A percentile compares a stretch with the other conserved stretches of the same genome.
phyloP scores from a whole-genome alignment of 2,888 invertebrate genomes.

The Drosophila kambysellisi region DNA sequence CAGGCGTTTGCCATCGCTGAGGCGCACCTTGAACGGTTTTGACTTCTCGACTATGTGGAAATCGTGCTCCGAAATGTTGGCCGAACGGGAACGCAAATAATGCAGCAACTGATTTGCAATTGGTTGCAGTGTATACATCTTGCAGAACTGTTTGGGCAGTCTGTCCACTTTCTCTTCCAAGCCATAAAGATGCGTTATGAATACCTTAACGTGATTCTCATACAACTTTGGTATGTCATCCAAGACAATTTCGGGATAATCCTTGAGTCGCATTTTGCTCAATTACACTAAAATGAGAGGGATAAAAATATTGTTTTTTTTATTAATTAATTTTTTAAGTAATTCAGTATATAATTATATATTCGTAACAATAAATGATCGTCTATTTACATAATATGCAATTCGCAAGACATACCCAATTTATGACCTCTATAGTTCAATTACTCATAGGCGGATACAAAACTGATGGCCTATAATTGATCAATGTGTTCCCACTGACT shows the following conservation, averaged over 20 bases:
- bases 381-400: neutral
- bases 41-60: slow-evolving; percentile 46
- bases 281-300: slow-evolving; percentile 6
- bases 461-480: slow-evolving; percentile 47
- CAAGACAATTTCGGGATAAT: slow-evolving; percentile 59
- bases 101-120: slow-evolving; percentile 50
- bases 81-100: slow-evolving; percentile 43
- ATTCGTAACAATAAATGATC: neutral
- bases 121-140: slow-evolving; percentile 63
- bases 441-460: slow-evolving; percentile 50
- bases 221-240: slow-evolving; percentile 65
- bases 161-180: slow-evolving; percentile 41
- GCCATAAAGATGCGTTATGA: slow-evolving; percentile 51
- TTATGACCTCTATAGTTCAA: slow-evolving; percentile 31
- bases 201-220: slow-evolving; percentile 51
- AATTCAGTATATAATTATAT: too few species aligned
- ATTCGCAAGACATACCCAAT: neutral
- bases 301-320: neutral
- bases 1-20: slow-evolving; percentile 54
- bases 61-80: slow-evolving; percentile 35
- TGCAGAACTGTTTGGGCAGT: slow-evolving; percentile 58
- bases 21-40: slow-evolving; percentile 45
- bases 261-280: slow-evolving; percentile 54
- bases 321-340: too few species aligned
- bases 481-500: slow-evolving; percentile 42